phyloP scores from a whole-genome alignment of 2,113 vertebrate species.

The Tachysurus vachellii region DNA sequence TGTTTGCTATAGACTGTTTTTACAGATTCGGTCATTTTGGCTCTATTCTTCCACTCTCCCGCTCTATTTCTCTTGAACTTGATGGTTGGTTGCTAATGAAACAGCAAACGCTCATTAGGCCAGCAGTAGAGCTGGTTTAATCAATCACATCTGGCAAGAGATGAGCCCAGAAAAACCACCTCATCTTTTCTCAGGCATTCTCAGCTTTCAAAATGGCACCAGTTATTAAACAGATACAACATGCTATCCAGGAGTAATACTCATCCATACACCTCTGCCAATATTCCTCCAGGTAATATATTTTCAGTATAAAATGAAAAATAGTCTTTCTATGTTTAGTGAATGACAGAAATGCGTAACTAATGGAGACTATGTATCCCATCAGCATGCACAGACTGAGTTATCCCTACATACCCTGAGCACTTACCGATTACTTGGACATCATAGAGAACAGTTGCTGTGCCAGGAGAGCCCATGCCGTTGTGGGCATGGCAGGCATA shows the following conservation, averaged over 20 bases:
- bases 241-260: neutral
- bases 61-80: constrained; percentile 56
- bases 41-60: no score
- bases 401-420: no score
- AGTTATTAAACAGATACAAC: constrained; percentile 10
- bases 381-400: neutral
- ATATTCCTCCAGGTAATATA: neutral
- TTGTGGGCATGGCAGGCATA: constrained; percentile 89
- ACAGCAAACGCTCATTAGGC: constrained; percentile 69
- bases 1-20: no score
- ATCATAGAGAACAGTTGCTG: constrained; percentile 83
- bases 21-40: neutral
- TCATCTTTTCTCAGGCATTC: constrained; percentile 61
- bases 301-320: neutral
- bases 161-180: constrained; percentile 70
- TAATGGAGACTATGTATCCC: neutral
- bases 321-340: neutral
- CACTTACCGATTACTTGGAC: constrained; percentile 96
- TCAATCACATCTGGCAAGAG: constrained; percentile 71
- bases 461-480: constrained; percentile 75
- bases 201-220: constrained; percentile 32
- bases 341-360: neutral
- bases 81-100: constrained; percentile 81
- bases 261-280: neutral
- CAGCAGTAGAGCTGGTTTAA: constrained; percentile 69